These are phyloP conservation scores for Drosophila demipolita DNA, from an alignment of 2,888 invertebrate species.

Conservation along the genomic window DNA sequence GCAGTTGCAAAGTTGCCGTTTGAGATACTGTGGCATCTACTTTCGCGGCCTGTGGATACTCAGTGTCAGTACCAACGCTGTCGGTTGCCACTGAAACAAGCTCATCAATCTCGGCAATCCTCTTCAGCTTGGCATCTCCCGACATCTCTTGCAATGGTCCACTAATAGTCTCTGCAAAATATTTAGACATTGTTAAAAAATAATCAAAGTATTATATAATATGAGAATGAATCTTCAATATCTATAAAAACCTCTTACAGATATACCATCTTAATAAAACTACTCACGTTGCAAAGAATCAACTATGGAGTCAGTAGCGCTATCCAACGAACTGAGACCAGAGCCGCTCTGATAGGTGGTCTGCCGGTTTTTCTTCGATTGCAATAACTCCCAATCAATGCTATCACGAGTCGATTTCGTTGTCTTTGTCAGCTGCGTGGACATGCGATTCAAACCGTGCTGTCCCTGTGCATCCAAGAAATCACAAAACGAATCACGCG, in stretches of 20 bases:
- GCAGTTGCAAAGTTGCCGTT: slow-evolving; percentile 20
- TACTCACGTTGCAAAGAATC: slow-evolving; percentile 67
- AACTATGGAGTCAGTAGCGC: slow-evolving; percentile 40
- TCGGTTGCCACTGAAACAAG: slow-evolving; percentile 59
- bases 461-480: slow-evolving; percentile 79
- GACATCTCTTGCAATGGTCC: slow-evolving; percentile 71
- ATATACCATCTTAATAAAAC: neutral
- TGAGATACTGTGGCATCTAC: neutral
- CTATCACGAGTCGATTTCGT: slow-evolving; percentile 72
- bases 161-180: slow-evolving; percentile 52
- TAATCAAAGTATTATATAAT: neutral
- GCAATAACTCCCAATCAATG: slow-evolving; percentile 82
- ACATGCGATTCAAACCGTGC: slow-evolving; percentile 69
- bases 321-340: slow-evolving; percentile 41
- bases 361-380: slow-evolving; percentile 61
- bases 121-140: slow-evolving; percentile 67
- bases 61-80: slow-evolving; percentile 73
- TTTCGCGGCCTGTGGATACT: slow-evolving; percentile 60
- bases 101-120: slow-evolving; percentile 78
- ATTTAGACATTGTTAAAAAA: neutral
- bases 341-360: slow-evolving; percentile 42
- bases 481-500: slow-evolving; percentile 83
- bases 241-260: neutral
- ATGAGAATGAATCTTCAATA: neutral
- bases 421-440: slow-evolving; percentile 61